Percentiles rank a stretch among this genome's conserved stretches.
Conservation (phyloP, 1,140 invertebrate genomes). For the Kradibia gibbosae region DNA sequence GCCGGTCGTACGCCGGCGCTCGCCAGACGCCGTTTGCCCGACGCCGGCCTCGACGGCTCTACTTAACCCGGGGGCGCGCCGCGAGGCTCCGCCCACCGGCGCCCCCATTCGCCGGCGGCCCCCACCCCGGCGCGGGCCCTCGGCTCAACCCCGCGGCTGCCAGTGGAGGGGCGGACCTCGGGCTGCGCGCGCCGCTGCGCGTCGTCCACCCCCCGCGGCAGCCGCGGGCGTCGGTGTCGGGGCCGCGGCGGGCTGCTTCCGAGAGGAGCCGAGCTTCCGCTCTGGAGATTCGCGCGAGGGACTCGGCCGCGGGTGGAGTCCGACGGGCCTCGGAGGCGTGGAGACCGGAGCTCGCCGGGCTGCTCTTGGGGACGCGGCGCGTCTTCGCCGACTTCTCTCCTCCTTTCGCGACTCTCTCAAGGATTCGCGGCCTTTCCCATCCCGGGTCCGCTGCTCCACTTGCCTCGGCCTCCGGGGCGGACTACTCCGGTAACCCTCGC, state of each 20-base stretch:
- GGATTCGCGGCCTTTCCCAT: background rate
- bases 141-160: too few relatives aligned
- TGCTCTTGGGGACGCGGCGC: background rate
- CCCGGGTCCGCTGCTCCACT: too few relatives aligned
- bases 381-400: background rate
- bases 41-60: slow-evolving; percentile 50
- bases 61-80: slow-evolving; percentile 53
- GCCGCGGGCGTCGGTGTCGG: background rate
- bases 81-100: slow-evolving; percentile 46
- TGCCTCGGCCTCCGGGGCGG: too few relatives aligned
- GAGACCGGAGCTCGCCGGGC: background rate
- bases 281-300: background rate
- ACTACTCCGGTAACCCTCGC: too few relatives aligned
- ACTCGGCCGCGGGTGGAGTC: background rate
- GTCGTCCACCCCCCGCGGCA: background rate
- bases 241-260: too few relatives aligned
- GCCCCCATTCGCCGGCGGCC: slow-evolving; percentile 54
- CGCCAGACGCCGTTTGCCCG: slow-evolving; percentile 67
- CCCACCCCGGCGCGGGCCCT: slow-evolving; percentile 51
- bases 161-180: slow-evolving; percentile 16
- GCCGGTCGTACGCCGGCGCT: slow-evolving; percentile 55
- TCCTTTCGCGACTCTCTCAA: background rate
- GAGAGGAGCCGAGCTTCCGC: background rate
- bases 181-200: slow-evolving; percentile 9
- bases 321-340: background rate